These are phyloP conservation scores for Sebastes miniatus DNA, from an alignment of 2,797 vertebrate genomes.

Conservation along the genomic window DNA sequence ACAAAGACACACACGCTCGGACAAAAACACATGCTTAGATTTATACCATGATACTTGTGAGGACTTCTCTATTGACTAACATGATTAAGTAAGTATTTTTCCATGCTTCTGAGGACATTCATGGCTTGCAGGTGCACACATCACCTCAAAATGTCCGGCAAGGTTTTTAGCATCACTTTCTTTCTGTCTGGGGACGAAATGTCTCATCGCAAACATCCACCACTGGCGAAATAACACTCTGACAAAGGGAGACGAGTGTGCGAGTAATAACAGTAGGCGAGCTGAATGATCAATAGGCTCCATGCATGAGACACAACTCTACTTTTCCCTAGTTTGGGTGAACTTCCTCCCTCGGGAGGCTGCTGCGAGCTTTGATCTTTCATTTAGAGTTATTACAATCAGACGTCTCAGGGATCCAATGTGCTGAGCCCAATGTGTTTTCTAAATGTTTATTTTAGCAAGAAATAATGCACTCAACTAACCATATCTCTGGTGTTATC, in stretches of 20 bases:
- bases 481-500: slow-evolving; percentile 59
- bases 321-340: slow-evolving; percentile 29
- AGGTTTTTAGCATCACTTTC: neutral
- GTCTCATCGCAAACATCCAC: slow-evolving; percentile 29
- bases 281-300: slow-evolving; percentile 60
- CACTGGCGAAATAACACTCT: slow-evolving; percentile 13
- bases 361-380: slow-evolving; percentile 44
- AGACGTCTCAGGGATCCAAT: slow-evolving; percentile 32
- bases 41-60: slow-evolving; percentile 2
- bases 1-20: neutral
- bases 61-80: slow-evolving; percentile 18
- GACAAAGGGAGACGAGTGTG: slow-evolving; percentile 30
- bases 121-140: neutral
- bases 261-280: slow-evolving; percentile 12
- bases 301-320: slow-evolving; percentile 31
- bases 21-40: neutral
- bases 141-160: neutral
- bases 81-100: neutral
- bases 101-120: slow-evolving; percentile 10
- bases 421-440: slow-evolving; percentile 20
- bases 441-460: slow-evolving; percentile 63
- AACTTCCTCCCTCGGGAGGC: slow-evolving; percentile 36
- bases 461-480: slow-evolving; percentile 67
- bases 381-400: slow-evolving; percentile 50
- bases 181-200: slow-evolving; percentile 16